Conservation (phyloP, 2,113 vertebrate genomes). For the Oreochromis aureus region DNA sequence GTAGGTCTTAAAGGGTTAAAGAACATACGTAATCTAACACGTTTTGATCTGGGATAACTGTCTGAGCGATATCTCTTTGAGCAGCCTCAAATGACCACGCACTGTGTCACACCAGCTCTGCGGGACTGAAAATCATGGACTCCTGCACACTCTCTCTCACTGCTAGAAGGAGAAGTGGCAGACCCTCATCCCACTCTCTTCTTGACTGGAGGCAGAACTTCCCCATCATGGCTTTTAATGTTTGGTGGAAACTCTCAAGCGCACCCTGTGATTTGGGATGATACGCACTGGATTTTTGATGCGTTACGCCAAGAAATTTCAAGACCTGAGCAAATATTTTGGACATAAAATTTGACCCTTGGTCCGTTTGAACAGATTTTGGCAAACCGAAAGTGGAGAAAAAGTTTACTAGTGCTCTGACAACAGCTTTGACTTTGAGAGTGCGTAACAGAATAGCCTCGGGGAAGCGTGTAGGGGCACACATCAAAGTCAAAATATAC, state of each 20-base stretch:
- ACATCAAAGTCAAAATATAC: too few relatives aligned
- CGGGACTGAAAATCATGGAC: neutral
- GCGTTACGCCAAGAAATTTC: neutral
- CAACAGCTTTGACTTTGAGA: neutral
- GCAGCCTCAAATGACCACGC: rapidly evolving
- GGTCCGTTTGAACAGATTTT: neutral
- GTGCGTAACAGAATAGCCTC: too few relatives aligned
- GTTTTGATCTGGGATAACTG: rapidly evolving
- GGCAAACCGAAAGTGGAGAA: neutral
- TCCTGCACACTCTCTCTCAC: neutral
- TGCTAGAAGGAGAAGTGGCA: neutral
- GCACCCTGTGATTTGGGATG: neutral
- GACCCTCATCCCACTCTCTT: neutral
- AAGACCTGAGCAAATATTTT: neutral
- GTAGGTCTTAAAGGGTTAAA: too few relatives aligned
- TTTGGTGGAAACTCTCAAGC: neutral
- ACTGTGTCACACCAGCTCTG: neutral
- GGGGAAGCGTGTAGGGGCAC: rapidly evolving
- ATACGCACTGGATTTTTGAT: neutral
- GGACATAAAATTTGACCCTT: neutral
- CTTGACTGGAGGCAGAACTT: neutral
- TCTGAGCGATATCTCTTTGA: neutral
- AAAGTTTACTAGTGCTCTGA: neutral
- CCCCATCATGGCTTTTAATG: neutral
- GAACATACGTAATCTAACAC: rapidly evolving